These are phyloP conservation scores for Tuberolachnus salignus DNA, from an alignment of 2,888 invertebrate genomes.

Conservation along the genomic window DNA sequence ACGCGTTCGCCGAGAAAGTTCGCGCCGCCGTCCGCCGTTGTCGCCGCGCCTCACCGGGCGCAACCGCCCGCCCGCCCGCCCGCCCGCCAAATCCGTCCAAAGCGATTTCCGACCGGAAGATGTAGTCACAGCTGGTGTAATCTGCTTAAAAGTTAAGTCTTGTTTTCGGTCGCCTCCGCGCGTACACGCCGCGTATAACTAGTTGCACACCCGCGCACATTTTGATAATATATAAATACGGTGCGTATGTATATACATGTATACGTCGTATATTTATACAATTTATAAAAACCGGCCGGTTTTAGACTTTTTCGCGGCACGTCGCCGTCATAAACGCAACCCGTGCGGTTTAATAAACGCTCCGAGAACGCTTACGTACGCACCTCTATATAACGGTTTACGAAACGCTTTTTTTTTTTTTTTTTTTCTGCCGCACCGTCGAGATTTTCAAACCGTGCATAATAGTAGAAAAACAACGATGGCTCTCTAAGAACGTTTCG, in stretches of 20 bases:
- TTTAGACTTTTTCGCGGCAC: conserved; percentile 36
- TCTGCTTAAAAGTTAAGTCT: conserved; percentile 56
- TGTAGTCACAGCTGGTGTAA: conserved; percentile 56
- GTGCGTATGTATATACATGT: not conserved
- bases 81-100: conserved; percentile 43
- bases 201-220: conserved; percentile 22
- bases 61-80: not conserved
- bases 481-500: not conserved
- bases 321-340: conserved; percentile 34
- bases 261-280: not conserved
- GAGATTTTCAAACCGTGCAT: not conserved
- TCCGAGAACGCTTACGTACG: not conserved
- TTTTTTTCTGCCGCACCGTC: too few species aligned
- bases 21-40: conserved; percentile 47
- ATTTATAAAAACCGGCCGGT: conserved; percentile 18
- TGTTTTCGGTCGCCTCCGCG: conserved; percentile 41
- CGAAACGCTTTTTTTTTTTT: not conserved
- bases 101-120: conserved; percentile 54
- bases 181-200: not conserved
- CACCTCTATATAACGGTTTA: conserved; percentile 8
- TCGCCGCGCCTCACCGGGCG: not conserved
- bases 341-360: conserved; percentile 22
- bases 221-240: not conserved
- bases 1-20: conserved; percentile 43
- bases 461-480: not conserved